Evolutionary conservation across 2,797 vertebrate species (phyloP).

Genomic region (Gila robusta): DNA sequence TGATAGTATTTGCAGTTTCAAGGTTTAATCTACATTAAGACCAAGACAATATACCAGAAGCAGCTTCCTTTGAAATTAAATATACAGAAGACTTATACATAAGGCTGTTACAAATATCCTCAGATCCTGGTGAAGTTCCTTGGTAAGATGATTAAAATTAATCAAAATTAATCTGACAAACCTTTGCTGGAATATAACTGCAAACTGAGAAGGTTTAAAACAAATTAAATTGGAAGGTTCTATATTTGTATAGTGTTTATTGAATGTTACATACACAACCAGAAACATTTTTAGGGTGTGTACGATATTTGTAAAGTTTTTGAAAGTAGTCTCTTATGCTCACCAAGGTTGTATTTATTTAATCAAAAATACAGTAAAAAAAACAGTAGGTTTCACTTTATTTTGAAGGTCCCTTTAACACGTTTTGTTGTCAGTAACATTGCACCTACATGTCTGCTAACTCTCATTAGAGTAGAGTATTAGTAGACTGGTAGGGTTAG

Average conservation of each 20-base stretch:
- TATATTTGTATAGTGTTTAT: background rate
- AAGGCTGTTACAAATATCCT: background rate
- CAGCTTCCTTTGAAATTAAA: conserved; percentile 4
- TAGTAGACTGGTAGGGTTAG: no score
- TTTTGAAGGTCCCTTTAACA: no score
- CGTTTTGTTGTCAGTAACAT: no score
- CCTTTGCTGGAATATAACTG: background rate
- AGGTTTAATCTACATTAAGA: background rate
- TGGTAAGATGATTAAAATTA: background rate
- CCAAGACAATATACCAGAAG: background rate
- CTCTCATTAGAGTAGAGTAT: no score
- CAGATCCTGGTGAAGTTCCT: background rate
- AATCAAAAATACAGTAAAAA: background rate
- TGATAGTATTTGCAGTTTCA: conserved; percentile 9
- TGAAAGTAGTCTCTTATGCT: no score
- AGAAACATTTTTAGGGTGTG: no score
- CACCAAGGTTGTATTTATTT: background rate
- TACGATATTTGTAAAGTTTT: no score
- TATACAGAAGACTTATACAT: background rate
- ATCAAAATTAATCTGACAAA: conserved; percentile 16
- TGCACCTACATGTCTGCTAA: no score
- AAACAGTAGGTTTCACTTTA: no score
- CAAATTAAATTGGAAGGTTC: no score
- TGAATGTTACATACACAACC: background rate
- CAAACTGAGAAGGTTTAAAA: background rate